Conservation (phyloP, 2,113 vertebrate genomes). For the Phaethornis superciliosus region DNA sequence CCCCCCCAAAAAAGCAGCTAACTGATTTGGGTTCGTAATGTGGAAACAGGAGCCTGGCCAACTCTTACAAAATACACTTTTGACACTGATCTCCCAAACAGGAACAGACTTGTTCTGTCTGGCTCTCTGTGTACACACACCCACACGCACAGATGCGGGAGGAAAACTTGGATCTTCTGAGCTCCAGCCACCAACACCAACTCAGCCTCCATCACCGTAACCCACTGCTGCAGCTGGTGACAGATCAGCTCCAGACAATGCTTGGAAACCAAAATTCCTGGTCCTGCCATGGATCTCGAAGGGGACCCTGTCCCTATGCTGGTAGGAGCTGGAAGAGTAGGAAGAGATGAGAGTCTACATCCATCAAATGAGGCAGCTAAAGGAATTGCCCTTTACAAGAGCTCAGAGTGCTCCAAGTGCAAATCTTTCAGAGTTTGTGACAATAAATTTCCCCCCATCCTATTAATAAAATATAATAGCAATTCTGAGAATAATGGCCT, state of each 20-base stretch:
- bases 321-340: not conserved
- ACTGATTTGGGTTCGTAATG: constrained; percentile 45
- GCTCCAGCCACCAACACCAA: not conserved
- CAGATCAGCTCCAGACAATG: accelerated
- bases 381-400: not conserved
- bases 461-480: constrained; percentile 73
- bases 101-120: constrained; percentile 59
- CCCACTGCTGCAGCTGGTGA: accelerated
- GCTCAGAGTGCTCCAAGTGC: not conserved
- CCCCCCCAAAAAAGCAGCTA: not conserved
- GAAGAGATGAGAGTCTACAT: not conserved
- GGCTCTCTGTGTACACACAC: not conserved
- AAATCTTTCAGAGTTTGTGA: constrained; percentile 47
- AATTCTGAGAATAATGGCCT: constrained; percentile 65
- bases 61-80: constrained; percentile 60
- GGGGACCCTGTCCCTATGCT: not conserved
- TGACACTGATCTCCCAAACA: constrained; percentile 63
- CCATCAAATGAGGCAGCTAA: not conserved
- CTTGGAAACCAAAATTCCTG: not conserved
- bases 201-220: not conserved
- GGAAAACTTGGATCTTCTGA: not conserved
- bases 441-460: constrained; percentile 21
- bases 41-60: constrained; percentile 64
- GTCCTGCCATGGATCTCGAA: not conserved
- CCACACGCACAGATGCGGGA: constrained; percentile 33